Conservation (phyloP, 2,113 vertebrate genomes). For the Benitochromis conjunctus region DNA sequence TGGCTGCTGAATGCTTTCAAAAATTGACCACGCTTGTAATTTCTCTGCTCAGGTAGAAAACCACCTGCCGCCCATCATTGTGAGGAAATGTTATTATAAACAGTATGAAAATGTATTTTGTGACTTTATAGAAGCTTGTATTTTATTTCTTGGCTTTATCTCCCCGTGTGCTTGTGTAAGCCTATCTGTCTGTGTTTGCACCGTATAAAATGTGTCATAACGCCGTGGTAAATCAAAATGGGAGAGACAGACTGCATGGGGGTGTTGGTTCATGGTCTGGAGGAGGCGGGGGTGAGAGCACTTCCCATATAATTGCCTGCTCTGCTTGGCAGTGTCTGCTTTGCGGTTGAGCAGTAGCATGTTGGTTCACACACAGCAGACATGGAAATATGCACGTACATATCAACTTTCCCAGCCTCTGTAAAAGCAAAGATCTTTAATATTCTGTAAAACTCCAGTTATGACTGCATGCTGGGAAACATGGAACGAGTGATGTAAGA, state of each 20-base stretch:
- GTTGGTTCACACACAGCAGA: conserved; percentile 67
- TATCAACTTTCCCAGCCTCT: conserved; percentile 47
- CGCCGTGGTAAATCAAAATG: conserved; percentile 46
- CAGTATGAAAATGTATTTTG: neutral
- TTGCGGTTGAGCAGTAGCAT: conserved; percentile 65
- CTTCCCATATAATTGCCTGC: conserved; percentile 66
- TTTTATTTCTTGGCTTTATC: neutral
- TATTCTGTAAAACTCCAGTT: conserved; percentile 33
- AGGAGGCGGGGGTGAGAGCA: conserved; percentile 3
- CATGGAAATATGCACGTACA: conserved; percentile 62
- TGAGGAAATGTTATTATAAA: neutral
- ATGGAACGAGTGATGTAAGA: conserved; percentile 45
- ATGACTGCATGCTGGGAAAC: conserved; percentile 32
- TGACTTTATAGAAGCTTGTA: neutral
- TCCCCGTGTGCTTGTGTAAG: neutral
- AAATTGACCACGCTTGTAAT: neutral
- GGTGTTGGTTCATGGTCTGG: conserved; percentile 45
- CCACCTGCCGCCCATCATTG: neutral
- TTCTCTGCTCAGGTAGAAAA: neutral
- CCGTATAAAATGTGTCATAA: conserved; percentile 31
- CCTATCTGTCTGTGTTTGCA: neutral
- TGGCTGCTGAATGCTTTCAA: neutral
- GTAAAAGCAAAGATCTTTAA: conserved; percentile 43
- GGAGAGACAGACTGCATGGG: conserved; percentile 37
- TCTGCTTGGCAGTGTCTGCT: conserved; percentile 60